Conservation (phyloP, 2,888 invertebrate genomes). For the Drosophila villosipedis region DNA sequence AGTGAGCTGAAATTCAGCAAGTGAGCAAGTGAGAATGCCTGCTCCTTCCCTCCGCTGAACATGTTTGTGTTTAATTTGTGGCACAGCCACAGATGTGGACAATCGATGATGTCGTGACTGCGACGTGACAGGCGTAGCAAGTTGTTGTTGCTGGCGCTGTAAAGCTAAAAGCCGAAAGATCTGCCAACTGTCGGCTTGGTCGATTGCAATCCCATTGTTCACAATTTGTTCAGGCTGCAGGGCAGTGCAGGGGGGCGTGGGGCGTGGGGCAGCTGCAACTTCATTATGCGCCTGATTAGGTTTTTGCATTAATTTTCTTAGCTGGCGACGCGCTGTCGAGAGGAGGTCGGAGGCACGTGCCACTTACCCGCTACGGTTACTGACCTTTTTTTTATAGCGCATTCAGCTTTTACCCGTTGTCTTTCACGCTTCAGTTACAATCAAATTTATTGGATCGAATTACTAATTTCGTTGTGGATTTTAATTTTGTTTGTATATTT, state of each 20-base stretch:
- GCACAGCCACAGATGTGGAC: constrained; percentile 64
- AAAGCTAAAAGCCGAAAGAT: not conserved
- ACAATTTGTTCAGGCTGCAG: constrained; percentile 3
- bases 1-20: constrained; percentile 16
- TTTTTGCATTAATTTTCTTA: constrained; percentile 61
- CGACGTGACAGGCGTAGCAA: constrained; percentile 39
- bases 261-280: constrained; percentile 30
- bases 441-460: constrained; percentile 64
- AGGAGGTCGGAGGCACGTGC: not conserved
- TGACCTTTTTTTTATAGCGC: constrained; percentile 49
- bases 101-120: constrained; percentile 68
- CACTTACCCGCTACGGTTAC: constrained; percentile 18
- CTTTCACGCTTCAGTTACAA: constrained; percentile 66
- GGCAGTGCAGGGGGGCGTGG: not conserved
- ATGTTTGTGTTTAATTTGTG: constrained; percentile 77
- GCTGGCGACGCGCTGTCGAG: constrained; percentile 15
- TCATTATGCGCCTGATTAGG: constrained; percentile 65
- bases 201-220: constrained; percentile 11
- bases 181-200: constrained; percentile 25
- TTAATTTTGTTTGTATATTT: constrained; percentile 16
- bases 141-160: constrained; percentile 13
- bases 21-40: constrained; percentile 17
- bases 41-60: not conserved
- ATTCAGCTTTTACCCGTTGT: constrained; percentile 32
- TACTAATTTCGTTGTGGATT: constrained; percentile 30